Percentiles rank a stretch among this genome's conserved stretches.
phyloP scores from a whole-genome alignment of 2,113 vertebrate species.

The Peucedramus taeniatus region DNA sequence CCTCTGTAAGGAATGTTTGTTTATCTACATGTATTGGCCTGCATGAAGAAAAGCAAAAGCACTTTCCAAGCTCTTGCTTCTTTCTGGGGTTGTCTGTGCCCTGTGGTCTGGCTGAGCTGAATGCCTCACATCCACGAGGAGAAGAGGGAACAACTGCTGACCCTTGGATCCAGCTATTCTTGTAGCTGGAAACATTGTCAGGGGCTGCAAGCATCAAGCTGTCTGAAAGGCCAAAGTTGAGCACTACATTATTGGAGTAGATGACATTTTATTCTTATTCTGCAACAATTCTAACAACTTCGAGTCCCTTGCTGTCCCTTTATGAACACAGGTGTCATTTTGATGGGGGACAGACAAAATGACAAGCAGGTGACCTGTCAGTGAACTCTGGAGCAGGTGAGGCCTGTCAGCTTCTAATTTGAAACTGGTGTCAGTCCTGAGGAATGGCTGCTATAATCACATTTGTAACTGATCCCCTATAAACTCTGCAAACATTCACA shows the following conservation, averaged over 20 bases:
- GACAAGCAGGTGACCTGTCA: constrained; percentile 78
- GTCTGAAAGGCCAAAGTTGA: constrained; percentile 66
- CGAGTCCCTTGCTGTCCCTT: constrained; percentile 39
- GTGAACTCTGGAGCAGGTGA: constrained; percentile 84
- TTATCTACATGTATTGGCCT: neutral
- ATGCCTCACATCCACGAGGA: neutral
- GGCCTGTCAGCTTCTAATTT: constrained; percentile 81
- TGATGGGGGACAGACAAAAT: constrained; percentile 58
- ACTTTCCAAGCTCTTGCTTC: neutral
- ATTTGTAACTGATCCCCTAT: constrained; percentile 74
- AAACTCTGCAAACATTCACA: constrained; percentile 60
- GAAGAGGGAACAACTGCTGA: constrained; percentile 12
- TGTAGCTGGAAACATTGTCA: constrained; percentile 28
- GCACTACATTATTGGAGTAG: constrained; percentile 48
- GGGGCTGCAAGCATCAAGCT: neutral
- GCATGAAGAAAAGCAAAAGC: neutral
- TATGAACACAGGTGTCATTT: constrained; percentile 74
- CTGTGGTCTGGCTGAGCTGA: neutral
- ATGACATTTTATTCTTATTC: constrained; percentile 59
- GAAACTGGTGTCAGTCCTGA: constrained; percentile 76
- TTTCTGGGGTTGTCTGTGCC: neutral
- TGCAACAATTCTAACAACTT: constrained; percentile 65
- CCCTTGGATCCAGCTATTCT: constrained; percentile 20
- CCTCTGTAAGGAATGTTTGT: neutral
- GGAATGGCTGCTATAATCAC: constrained; percentile 74